phyloP scores from a whole-genome alignment of 2,888 invertebrate genomes.

The Boloria selene region DNA sequence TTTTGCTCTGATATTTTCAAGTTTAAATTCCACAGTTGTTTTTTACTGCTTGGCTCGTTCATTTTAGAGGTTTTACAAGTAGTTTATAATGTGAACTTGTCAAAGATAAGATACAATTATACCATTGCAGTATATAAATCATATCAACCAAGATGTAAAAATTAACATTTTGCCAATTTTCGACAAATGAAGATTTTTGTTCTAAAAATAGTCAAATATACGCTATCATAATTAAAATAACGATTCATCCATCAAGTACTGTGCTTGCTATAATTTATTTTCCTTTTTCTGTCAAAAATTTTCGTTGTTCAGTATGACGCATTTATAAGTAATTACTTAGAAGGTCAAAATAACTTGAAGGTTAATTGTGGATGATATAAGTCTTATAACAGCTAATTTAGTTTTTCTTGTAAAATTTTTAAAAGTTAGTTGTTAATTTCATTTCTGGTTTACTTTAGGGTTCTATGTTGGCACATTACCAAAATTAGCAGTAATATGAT shows the following conservation, averaged over 20 bases:
- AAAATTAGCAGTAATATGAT: conserved; percentile 2
- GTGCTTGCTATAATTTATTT: conserved; percentile 9
- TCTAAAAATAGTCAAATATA: background rate
- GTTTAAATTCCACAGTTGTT: conserved; percentile 16
- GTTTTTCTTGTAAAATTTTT: background rate
- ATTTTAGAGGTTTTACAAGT: background rate
- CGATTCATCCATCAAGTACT: background rate
- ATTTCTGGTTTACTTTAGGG: background rate
- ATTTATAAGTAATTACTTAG: conserved; percentile 60
- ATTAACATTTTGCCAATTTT: too few relatives aligned
- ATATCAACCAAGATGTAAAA: too few relatives aligned
- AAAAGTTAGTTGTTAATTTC: background rate
- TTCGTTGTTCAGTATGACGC: conserved; percentile 51
- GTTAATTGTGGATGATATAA: conserved; percentile 47
- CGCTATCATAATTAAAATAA: background rate
- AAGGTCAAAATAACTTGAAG: conserved; percentile 64
- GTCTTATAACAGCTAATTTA: conserved; percentile 11
- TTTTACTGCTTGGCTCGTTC: conserved; percentile 2
- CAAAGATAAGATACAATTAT: background rate
- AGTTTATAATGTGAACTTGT: background rate
- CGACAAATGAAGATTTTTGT: too few relatives aligned
- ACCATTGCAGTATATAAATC: background rate
- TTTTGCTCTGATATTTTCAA: conserved; percentile 8
- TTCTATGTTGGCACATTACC: background rate
- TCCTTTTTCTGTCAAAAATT: conserved; percentile 39